These are phyloP conservation scores for Hydropsyche tenuis DNA, from an alignment of 1,140 invertebrate genomes.

Conservation along the genomic window DNA sequence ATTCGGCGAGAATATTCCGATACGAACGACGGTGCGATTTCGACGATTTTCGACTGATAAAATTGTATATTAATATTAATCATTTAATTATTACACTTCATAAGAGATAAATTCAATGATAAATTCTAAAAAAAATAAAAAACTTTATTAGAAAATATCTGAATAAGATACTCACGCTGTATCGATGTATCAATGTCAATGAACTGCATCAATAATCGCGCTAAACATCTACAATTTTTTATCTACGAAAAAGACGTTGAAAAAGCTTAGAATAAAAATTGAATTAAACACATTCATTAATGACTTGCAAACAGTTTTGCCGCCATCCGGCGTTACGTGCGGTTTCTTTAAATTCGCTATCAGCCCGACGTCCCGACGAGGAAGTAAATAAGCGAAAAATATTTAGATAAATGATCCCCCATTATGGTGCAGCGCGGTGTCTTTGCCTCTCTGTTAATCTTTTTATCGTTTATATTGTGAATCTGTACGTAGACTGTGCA, in stretches of 20 bases:
- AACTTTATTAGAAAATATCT: no score
- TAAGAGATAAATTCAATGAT: no score
- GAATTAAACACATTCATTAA: background rate
- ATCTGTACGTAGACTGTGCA: no score
- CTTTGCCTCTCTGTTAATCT: slow-evolving; percentile 48
- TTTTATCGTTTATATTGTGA: slow-evolving; percentile 47
- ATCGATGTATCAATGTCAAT: no score
- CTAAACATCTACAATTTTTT: no score
- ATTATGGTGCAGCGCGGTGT: slow-evolving; percentile 49
- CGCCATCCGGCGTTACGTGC: slow-evolving; percentile 15
- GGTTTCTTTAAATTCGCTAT: slow-evolving; percentile 38
- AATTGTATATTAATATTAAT: no score
- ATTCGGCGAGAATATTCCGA: background rate
- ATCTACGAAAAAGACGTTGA: background rate
- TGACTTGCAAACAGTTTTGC: slow-evolving; percentile 11
- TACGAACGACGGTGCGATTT: slow-evolving; percentile 24
- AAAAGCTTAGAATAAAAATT: background rate
- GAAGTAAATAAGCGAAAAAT: slow-evolving; percentile 49
- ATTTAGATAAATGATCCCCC: slow-evolving; percentile 51
- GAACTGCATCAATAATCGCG: no score
- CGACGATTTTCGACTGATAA: slow-evolving; percentile 24
- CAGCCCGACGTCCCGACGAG: slow-evolving; percentile 22
- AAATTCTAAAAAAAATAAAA: no score
- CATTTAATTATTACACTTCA: no score
- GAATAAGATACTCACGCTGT: no score